Evolutionary conservation across 2,888 invertebrate species (phyloP).

Genomic region (Hemithea aestivaria): DNA sequence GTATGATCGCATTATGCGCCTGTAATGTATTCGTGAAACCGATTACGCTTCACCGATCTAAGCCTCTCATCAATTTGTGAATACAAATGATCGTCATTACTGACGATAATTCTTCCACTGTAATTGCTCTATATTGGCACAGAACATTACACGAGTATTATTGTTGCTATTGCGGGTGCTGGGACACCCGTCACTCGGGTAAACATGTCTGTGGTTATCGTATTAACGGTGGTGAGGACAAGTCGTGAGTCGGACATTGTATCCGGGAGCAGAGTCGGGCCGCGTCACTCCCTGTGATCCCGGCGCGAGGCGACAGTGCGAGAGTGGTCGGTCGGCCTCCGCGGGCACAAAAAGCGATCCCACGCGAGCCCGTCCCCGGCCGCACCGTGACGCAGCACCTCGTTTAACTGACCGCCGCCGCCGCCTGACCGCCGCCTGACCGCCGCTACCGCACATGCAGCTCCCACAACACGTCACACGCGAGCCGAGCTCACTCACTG

Average conservation of each 20-base stretch:
- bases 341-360: constrained; percentile 29
- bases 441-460: too few relatives aligned
- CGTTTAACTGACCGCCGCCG: not conserved
- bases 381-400: constrained; percentile 10
- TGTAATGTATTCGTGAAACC: constrained; percentile 25
- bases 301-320: constrained; percentile 4
- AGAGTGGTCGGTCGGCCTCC: constrained; percentile 13
- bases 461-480: too few relatives aligned
- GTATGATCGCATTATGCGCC: constrained; percentile 9
- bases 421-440: not conserved
- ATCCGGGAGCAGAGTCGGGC: too few relatives aligned
- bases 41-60: constrained; percentile 9
- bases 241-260: too few relatives aligned
- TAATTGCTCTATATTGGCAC: too few relatives aligned
- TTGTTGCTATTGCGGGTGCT: too few relatives aligned
- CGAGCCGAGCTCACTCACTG: too few relatives aligned
- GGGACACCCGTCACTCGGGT: too few relatives aligned
- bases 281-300: not conserved
- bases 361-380: constrained; percentile 23
- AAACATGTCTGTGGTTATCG: too few relatives aligned
- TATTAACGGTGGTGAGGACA: too few relatives aligned
- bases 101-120: constrained; percentile 1
- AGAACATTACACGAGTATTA: too few relatives aligned
- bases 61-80: constrained; percentile 12
- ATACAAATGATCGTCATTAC: constrained; percentile 6